A percentile compares a stretch with the other conserved stretches of the same genome.
phyloP scores from a whole-genome alignment of 1,140 invertebrate genomes.

The Caenorhabditis tropicalis region DNA sequence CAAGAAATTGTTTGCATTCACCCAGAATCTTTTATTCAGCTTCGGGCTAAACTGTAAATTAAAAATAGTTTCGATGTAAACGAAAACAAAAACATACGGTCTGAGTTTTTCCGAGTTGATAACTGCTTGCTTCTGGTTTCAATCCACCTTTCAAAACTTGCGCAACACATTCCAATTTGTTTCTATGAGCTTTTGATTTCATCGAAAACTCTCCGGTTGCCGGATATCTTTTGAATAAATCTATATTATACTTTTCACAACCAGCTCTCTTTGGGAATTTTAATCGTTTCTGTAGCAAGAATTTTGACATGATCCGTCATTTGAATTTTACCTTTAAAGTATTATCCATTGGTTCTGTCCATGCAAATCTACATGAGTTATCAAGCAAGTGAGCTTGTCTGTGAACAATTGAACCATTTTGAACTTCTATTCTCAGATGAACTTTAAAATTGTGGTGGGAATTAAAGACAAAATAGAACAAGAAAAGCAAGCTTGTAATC shows the following conservation, averaged over 20 bases:
- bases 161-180: slow-evolving; percentile 25
- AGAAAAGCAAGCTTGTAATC: neutral
- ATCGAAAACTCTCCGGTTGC: neutral
- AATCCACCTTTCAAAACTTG: slow-evolving; percentile 16
- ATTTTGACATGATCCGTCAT: neutral
- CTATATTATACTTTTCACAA: slow-evolving; percentile 24
- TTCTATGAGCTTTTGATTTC: neutral
- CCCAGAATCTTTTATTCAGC: neutral
- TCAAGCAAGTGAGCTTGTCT: slow-evolving; percentile 22
- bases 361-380: slow-evolving; percentile 14
- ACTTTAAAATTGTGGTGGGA: neutral
- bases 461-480: neutral
- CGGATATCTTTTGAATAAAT: slow-evolving; percentile 2
- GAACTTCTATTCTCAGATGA: neutral
- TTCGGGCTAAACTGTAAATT: slow-evolving; percentile 2
- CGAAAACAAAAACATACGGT: neutral
- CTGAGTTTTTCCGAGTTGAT: neutral
- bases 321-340: neutral
- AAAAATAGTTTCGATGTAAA: neutral
- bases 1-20: slow-evolving; percentile 37
- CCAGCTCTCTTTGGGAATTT: neutral
- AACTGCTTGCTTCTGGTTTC: neutral
- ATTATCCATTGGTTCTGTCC: neutral
- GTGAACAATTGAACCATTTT: neutral
- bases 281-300: slow-evolving; percentile 1